A percentile compares a stretch with the other conserved stretches of the same genome.
Conservation (phyloP, 2,888 invertebrate species). For the Ametastegia equiseti region DNA sequence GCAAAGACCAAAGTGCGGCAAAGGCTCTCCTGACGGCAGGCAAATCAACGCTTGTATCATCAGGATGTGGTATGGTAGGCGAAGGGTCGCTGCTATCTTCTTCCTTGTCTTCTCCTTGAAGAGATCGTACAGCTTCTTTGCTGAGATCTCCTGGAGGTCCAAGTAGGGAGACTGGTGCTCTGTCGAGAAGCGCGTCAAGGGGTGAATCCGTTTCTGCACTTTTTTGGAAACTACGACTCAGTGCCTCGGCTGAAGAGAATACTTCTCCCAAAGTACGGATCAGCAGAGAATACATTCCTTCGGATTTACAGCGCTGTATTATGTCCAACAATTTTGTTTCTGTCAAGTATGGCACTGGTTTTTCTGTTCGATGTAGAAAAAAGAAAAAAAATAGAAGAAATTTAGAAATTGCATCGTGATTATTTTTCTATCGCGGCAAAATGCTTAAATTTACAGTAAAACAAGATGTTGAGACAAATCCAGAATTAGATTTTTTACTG, state of each 20-base stretch:
- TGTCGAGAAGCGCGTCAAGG: constrained; percentile 77
- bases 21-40: constrained; percentile 85
- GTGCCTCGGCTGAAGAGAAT: constrained; percentile 83
- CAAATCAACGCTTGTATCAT: constrained; percentile 81
- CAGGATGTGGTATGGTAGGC: constrained; percentile 70
- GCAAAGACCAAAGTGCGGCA: constrained; percentile 76
- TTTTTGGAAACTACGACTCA: constrained; percentile 85
- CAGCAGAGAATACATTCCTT: constrained; percentile 84
- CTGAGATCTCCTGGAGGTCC: constrained; percentile 79
- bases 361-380: constrained; percentile 64
- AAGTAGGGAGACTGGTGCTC: constrained; percentile 75
- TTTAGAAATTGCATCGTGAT: neutral
- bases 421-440: neutral
- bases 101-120: constrained; percentile 92
- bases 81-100: constrained; percentile 83
- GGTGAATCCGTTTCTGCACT: constrained; percentile 76
- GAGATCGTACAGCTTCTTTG: constrained; percentile 85
- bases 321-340: constrained; percentile 87
- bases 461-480: too few species aligned
- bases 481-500: neutral
- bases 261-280: constrained; percentile 88
- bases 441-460: neutral
- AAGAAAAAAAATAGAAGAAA: neutral
- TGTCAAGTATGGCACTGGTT: constrained; percentile 80
- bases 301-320: constrained; percentile 85